Conservation (phyloP, 23 tunicate genomes). For the Botrylloides violaceus region DNA sequence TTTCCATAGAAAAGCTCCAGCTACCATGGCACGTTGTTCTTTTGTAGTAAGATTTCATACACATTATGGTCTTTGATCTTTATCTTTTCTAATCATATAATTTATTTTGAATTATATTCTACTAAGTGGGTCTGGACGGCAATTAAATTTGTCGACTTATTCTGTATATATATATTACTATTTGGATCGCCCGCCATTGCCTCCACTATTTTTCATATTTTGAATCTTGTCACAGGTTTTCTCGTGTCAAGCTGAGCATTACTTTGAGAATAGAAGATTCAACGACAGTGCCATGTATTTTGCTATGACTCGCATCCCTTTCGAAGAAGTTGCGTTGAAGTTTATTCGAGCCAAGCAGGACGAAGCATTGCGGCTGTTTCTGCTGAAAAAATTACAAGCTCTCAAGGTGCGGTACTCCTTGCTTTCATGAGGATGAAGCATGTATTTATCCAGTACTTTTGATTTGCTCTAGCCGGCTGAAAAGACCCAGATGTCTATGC, state of each 20-base stretch:
- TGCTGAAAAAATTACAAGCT: slow-evolving; percentile 44
- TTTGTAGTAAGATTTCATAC: no score
- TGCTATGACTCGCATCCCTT: slow-evolving; percentile 64
- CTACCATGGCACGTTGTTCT: no score
- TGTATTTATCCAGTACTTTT: background rate
- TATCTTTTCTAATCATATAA: no score
- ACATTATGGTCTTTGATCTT: no score
- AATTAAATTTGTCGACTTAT: no score
- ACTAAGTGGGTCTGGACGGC: no score
- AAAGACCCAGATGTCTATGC: slow-evolving; percentile 59
- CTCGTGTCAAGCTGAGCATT: slow-evolving; percentile 74
- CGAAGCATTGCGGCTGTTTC: slow-evolving; percentile 60
- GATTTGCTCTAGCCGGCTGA: slow-evolving; percentile 34
- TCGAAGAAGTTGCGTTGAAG: slow-evolving; percentile 76
- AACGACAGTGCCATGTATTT: slow-evolving; percentile 83
- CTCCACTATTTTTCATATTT: no score
- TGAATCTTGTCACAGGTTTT: slow-evolving; percentile 36
- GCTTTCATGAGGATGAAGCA: background rate
- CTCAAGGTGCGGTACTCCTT: no score
- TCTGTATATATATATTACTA: no score
- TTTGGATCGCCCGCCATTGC: no score
- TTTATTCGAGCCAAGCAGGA: slow-evolving; percentile 56
- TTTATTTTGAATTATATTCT: no score
- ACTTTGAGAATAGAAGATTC: slow-evolving; percentile 44
- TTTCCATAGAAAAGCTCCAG: no score